Evolutionary conservation across 2,888 invertebrate genomes (phyloP).

Genomic region (Drosophila birchii): DNA sequence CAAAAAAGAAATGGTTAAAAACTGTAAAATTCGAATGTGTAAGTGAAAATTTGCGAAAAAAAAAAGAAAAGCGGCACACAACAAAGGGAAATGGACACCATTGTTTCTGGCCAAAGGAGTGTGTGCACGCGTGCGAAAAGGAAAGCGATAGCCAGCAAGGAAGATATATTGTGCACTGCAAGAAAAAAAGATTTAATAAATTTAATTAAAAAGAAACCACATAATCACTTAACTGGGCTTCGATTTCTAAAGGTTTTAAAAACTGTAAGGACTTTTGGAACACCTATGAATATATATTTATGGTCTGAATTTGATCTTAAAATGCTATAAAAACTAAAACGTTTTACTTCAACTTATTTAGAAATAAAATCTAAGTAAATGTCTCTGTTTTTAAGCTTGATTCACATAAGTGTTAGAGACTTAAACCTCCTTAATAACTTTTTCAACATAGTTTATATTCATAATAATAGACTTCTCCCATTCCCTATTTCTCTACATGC

Average conservation of each 20-base stretch:
- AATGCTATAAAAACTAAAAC: too few species aligned
- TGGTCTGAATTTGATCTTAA: too few species aligned
- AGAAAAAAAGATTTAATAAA: neutral
- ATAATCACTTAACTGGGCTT: too few species aligned
- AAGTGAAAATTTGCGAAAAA: slow-evolving; percentile 49
- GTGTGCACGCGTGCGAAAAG: slow-evolving; percentile 19
- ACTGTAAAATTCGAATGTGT: slow-evolving; percentile 48
- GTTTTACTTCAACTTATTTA: too few species aligned
- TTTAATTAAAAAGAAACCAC: too few species aligned
- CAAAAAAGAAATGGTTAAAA: slow-evolving; percentile 31
- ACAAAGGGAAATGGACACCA: slow-evolving; percentile 54
- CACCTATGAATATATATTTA: too few species aligned
- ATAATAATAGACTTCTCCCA: neutral
- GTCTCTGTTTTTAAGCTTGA: too few species aligned
- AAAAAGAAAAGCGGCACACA: slow-evolving; percentile 32
- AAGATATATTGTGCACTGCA: neutral
- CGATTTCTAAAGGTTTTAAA: neutral
- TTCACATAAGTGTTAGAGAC: too few species aligned
- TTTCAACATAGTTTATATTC: too few species aligned
- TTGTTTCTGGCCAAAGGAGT: slow-evolving; percentile 44
- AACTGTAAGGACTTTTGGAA: too few species aligned
- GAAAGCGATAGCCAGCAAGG: slow-evolving; percentile 9
- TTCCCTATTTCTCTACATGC: neutral
- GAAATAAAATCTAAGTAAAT: too few species aligned
- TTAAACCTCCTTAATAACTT: neutral